Evolutionary conservation across 2,113 vertebrate genomes (phyloP).

Genomic region (Carlito syrichta): DNA sequence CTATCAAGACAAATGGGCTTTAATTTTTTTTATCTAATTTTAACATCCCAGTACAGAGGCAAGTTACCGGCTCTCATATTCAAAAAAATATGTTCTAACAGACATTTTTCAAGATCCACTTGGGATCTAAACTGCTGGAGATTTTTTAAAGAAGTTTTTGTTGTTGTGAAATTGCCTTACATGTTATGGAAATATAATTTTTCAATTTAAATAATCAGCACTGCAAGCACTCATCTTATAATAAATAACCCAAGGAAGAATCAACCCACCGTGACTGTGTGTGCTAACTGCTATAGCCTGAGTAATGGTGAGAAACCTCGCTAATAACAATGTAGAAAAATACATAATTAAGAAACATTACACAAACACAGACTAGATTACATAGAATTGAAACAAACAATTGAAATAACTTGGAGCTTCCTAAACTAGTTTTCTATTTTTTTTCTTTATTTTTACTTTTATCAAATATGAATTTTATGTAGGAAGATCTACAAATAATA

Average conservation of each 20-base stretch:
- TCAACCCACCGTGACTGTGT: neutral
- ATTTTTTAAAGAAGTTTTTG: neutral
- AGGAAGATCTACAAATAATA: conserved; percentile 9
- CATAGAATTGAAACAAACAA: conserved; percentile 39
- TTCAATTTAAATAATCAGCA: conserved; percentile 45
- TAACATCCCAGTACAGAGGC: neutral
- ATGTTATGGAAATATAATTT: conserved; percentile 18
- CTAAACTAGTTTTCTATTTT: neutral
- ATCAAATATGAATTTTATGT: neutral
- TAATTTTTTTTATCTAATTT: conserved; percentile 12
- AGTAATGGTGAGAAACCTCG: conserved; percentile 42
- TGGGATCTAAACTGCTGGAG: neutral
- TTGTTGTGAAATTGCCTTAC: neutral
- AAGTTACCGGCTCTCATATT: neutral
- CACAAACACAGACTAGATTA: conserved; percentile 45
- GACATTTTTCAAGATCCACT: neutral
- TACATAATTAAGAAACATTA: conserved; percentile 46
- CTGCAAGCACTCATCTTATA: conserved; percentile 49
- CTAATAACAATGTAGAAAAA: conserved; percentile 47
- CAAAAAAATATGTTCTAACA: neutral
- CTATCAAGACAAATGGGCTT: conserved; percentile 40
- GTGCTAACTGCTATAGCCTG: conserved; percentile 21
- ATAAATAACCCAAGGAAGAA: conserved; percentile 35
- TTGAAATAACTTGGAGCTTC: neutral
- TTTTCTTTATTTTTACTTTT: neutral